Conservation (phyloP, 2,797 vertebrate species). For the Rhincodon typus region DNA sequence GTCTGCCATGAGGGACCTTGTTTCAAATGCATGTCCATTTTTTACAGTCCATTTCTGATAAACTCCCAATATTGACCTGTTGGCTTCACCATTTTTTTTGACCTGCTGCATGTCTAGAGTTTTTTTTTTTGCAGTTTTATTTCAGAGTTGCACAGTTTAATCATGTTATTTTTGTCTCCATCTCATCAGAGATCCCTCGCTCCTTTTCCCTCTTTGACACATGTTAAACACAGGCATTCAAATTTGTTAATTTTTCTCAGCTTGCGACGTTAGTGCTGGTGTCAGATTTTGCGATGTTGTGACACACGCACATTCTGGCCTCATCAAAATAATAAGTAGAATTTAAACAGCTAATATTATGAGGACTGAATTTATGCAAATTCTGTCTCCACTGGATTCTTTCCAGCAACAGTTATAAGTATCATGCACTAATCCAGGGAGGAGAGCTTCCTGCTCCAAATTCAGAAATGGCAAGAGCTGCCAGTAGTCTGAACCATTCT, state of each 20-base stretch:
- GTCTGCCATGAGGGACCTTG: too few species aligned
- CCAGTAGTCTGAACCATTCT: not conserved
- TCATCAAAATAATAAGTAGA: not conserved
- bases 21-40: not conserved
- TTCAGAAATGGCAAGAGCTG: not conserved
- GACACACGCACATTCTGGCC: not conserved
- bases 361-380: not conserved
- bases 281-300: not conserved
- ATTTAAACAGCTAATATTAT: constrained; percentile 13
- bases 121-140: not conserved
- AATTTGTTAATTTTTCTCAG: constrained; percentile 12
- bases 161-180: not conserved
- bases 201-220: too few species aligned
- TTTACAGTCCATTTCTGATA: not conserved
- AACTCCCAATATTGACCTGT: not conserved
- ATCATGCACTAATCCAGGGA: not conserved
- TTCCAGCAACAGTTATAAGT: not conserved
- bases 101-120: not conserved
- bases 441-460: not conserved
- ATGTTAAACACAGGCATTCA: not conserved
- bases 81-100: not conserved
- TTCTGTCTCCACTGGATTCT: not conserved
- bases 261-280: not conserved
- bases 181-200: not conserved
- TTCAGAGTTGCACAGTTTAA: not conserved